phyloP scores from a whole-genome alignment of 2,797 vertebrate species.

The Pipistrellus kuhlii region DNA sequence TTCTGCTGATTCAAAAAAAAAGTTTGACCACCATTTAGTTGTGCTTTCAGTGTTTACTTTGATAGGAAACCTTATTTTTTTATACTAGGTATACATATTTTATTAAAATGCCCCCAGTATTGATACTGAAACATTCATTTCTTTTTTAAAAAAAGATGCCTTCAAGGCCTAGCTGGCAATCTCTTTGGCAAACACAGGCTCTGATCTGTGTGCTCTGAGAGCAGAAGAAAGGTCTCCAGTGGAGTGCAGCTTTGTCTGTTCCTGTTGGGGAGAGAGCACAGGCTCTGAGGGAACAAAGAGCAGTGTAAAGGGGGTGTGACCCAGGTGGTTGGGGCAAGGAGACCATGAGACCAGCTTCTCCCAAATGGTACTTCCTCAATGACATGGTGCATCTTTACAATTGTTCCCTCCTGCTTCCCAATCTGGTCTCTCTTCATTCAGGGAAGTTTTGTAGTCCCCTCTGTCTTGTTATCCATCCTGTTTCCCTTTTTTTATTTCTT shows the following conservation, averaged over 20 bases:
- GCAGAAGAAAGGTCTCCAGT: neutral
- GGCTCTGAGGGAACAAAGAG: neutral
- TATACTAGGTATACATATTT: slow-evolving; percentile 7
- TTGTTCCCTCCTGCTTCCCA: neutral
- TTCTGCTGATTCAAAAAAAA: slow-evolving; percentile 33
- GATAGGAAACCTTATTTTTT: slow-evolving; percentile 26
- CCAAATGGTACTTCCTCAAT: neutral
- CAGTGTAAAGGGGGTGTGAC: fast-evolving
- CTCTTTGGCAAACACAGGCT: neutral
- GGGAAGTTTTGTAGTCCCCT: neutral
- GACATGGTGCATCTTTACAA: neutral
- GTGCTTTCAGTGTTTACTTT: neutral
- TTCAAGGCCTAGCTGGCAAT: neutral
- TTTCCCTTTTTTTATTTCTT: neutral
- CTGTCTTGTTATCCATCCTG: neutral
- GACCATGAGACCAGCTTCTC: neutral
- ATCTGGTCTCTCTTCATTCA: neutral
- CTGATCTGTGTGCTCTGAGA: neutral
- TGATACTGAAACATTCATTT: slow-evolving; percentile 49
- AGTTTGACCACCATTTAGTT: neutral
- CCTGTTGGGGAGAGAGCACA: neutral
- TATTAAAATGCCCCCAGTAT: neutral
- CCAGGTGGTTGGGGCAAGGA: fast-evolving
- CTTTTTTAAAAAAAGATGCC: neutral
- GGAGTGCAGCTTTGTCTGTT: neutral